Base-by-base conservation (phyloP, 2,888 invertebrate genomes). In the Hipparchia semele region DNA sequence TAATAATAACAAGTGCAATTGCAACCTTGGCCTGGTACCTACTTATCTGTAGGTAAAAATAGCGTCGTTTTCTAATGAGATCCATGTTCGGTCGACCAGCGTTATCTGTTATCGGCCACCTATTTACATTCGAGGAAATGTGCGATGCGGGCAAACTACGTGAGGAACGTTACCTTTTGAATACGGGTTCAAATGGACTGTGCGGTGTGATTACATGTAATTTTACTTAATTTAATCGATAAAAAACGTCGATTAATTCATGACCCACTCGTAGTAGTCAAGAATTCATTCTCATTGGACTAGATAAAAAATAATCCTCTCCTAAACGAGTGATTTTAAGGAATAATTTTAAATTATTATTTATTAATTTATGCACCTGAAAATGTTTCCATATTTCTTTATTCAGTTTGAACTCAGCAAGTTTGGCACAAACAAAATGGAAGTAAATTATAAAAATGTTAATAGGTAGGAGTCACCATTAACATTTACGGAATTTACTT, bases 91-190 rank as follows among this genome's bases (percentile, higher is more conserved):
- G 65, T 49, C 73, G 73, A 76, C 70, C 72, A 68, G 10, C 53
- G 56, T 71, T 80, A 80, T 79, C 80, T 76, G 72, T 77, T 78
- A 80, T 80, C 80, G 71, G 60, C 68, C 74, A 75, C 76, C 76
- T 73, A 79, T 79, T 80, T 76, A 77, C 77, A 79, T 80, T 79
- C 75, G 78, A 79, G 77, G 78, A 78, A 80, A 77, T 75, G 71
- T 69, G 68, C 75, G 53, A 80, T 81, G 80, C 81, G 80, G 81
- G 81, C 76, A 68, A 75, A 77, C 80, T 73, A 71, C 72, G 71
- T 71, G 58, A 62, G 66, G 23, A 60, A 54, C 53, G 58, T 71
- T 74, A 69, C 45, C 62, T 68, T 68, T 65, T 8, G 49, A 49
- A 72, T 72, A 74, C 62, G 69, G 68, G 68, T 23, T 72, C 33